Evolutionary conservation across 2,888 invertebrate genomes (phyloP).

Genomic region (Alsophila aescularia): DNA sequence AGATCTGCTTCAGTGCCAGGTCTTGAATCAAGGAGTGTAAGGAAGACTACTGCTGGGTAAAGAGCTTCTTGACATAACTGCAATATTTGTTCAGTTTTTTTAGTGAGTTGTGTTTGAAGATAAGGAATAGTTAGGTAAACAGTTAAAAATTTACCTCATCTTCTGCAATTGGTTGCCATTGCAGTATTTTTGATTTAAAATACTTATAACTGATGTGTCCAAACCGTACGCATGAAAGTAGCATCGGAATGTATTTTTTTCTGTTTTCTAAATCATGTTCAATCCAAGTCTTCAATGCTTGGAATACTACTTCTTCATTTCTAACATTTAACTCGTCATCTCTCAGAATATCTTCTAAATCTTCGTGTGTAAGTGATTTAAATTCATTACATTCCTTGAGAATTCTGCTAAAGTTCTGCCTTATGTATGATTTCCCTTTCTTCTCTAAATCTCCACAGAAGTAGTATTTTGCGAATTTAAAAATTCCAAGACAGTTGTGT

Average conservation of each 20-base stretch:
- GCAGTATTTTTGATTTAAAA: slow-evolving; percentile 82
- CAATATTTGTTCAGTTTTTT: not conserved
- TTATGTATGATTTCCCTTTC: slow-evolving; percentile 84
- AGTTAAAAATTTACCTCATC: slow-evolving; percentile 65
- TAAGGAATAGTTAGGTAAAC: not conserved
- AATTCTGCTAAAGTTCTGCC: slow-evolving; percentile 85
- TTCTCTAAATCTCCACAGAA: slow-evolving; percentile 88
- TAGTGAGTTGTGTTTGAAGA: too few species aligned
- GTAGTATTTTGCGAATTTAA: slow-evolving; percentile 88
- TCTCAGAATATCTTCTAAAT: slow-evolving; percentile 86
- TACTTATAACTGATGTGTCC: slow-evolving; percentile 86
- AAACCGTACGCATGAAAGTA: slow-evolving; percentile 87
- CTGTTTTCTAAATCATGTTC: slow-evolving; percentile 84
- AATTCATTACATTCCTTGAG: slow-evolving; percentile 87
- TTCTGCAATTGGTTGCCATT: slow-evolving; percentile 81
- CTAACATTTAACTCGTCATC: slow-evolving; percentile 90
- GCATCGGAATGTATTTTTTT: slow-evolving; percentile 80
- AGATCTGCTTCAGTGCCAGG: slow-evolving; percentile 79
- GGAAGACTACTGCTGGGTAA: slow-evolving; percentile 80
- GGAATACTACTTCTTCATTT: slow-evolving; percentile 90
- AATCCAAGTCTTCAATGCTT: slow-evolving; percentile 89
- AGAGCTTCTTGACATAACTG: slow-evolving; percentile 84
- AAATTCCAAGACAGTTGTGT: slow-evolving; percentile 89
- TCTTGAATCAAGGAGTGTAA: slow-evolving; percentile 77
- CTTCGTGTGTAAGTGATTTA: slow-evolving; percentile 83